Evolutionary conservation across 1,140 invertebrate species (phyloP), one percentile per base, ranked within the genome.

Genomic region (Radopholus similis): DNA sequence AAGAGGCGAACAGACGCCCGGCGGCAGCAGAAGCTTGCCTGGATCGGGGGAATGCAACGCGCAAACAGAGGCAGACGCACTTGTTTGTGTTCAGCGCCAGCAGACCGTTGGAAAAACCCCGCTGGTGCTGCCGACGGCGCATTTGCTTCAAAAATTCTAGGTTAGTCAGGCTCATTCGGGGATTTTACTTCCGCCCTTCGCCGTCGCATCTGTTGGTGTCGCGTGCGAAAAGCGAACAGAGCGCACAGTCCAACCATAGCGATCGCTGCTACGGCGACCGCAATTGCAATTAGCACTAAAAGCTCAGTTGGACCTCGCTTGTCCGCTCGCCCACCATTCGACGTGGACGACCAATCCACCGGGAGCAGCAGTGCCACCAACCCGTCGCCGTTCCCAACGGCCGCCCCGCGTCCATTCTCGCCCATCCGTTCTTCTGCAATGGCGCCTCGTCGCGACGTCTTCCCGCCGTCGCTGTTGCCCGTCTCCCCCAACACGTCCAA

Each of bases 211-310:
- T 42, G 60, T 30, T 49, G 15, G 28, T 34, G 77, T 32, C 63
- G 70, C 1, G 70, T 35, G n/a, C 53, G 76, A 44, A 51, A 78
- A 21, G 66, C 13, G 44, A 57, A 77, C 9, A 80, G 11, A 4
- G 62, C 47, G 44, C 70, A 70, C 26, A 76, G 56, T 28, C 55
- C 75, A 35, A 81, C 30, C 1, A 79, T 11, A 47, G 68, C 77
- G 47, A 73, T 34, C 23, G 76, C 15, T 1, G 66, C 67, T 53
- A 76, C 66, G 13, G n/a, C 35, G 35, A 47, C 44, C 21, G 60
- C 59, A 9, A 76, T 49, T 9, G 71, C 37, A 49, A 76, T 74
- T 11, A 76, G 55, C 28, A 32, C 64, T 60, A 15, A 21, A 64
- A 64, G 18, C 32, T 57, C 6, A 40, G 30, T 4, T 23, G 21